A percentile compares a stretch with the other conserved stretches of the same genome.
Evolutionary conservation across 2,888 invertebrate species (phyloP).

Genomic region (Phalangium opilio): DNA sequence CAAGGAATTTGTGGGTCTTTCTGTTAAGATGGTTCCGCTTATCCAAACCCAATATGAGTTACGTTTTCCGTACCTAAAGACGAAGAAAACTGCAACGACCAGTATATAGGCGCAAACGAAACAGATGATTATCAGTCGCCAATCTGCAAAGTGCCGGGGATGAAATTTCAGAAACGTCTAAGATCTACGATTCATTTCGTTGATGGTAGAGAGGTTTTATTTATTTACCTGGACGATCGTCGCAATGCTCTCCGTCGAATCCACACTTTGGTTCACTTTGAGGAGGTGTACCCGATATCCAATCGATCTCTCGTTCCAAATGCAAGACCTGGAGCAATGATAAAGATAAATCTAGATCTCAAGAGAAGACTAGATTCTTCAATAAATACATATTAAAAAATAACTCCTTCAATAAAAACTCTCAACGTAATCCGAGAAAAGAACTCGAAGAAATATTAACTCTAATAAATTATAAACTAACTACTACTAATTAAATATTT

Average conservation of each 20-base stretch:
- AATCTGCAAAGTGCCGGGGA: slow-evolving; percentile 13
- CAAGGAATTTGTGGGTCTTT: too few species aligned
- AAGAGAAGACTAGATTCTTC: too few species aligned
- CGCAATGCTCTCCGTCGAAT: slow-evolving; percentile 57
- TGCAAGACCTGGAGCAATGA: slow-evolving; percentile 17
- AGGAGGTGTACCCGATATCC: slow-evolving; percentile 60
- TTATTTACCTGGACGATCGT: slow-evolving; percentile 35
- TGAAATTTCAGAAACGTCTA: not conserved
- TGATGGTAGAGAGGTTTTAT: not conserved
- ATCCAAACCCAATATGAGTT: too few species aligned
- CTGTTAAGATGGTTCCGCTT: too few species aligned
- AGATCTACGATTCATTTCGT: too few species aligned
- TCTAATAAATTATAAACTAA: too few species aligned
- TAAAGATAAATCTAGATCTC: too few species aligned
- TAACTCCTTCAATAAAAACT: too few species aligned
- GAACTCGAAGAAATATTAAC: too few species aligned
- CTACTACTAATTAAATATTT: too few species aligned
- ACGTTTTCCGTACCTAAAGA: slow-evolving; percentile 41
- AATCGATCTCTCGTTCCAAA: slow-evolving; percentile 41
- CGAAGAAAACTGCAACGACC: slow-evolving; percentile 47
- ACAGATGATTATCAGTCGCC: slow-evolving; percentile 42
- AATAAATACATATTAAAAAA: too few species aligned
- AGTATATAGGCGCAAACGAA: slow-evolving; percentile 47
- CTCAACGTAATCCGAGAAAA: too few species aligned
- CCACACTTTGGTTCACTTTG: slow-evolving; percentile 67